phyloP scores from a whole-genome alignment of 2,888 invertebrate genomes.

The Rhyacophila evoluta region DNA sequence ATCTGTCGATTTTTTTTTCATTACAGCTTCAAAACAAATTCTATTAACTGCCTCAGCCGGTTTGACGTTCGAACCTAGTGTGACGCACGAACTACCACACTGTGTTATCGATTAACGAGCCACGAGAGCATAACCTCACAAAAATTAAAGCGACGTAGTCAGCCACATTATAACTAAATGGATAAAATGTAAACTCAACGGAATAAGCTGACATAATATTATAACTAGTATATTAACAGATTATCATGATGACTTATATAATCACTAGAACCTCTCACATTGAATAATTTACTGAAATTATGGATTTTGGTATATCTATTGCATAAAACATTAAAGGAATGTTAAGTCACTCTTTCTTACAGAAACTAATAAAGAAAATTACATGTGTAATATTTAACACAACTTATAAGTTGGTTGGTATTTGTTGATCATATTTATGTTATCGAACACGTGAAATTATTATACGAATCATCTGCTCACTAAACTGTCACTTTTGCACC shows the following conservation, averaged over 20 bases:
- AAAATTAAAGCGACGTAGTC: background rate
- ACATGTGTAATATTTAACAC: background rate
- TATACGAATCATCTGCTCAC: background rate
- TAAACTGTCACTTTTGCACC: background rate
- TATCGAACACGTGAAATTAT: background rate
- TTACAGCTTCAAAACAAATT: background rate
- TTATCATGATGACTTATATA: background rate
- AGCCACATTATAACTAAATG: background rate
- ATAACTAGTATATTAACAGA: too few relatives aligned
- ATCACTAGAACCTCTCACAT: background rate
- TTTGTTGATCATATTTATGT: background rate
- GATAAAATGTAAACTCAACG: too few relatives aligned
- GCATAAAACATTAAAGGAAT: background rate
- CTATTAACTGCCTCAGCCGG: background rate
- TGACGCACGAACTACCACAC: constrained; percentile 21
- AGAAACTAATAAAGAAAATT: background rate
- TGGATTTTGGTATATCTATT: background rate
- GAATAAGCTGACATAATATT: too few relatives aligned
- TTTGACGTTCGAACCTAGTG: background rate
- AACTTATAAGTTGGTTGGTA: background rate
- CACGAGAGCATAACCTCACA: background rate
- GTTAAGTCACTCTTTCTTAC: background rate
- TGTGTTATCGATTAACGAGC: constrained; percentile 8
- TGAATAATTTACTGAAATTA: background rate
- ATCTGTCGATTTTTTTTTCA: too few relatives aligned